A percentile compares a stretch with the other conserved stretches of the same genome.
These are phyloP conservation scores for Drosophila ananassae DNA, from an alignment of 1,140 invertebrate species.

Conservation along the genomic window DNA sequence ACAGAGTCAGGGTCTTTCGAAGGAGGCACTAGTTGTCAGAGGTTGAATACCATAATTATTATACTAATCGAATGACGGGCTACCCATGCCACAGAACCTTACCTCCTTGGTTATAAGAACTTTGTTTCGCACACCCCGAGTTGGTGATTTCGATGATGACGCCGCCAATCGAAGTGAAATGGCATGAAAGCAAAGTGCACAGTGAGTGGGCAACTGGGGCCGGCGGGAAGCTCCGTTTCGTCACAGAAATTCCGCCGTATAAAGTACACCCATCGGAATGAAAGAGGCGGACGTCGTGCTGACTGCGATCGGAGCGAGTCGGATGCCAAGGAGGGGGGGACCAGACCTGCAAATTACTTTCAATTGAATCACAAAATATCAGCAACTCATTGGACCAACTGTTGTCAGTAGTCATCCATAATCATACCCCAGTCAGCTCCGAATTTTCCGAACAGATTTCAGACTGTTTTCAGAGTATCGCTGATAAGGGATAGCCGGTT, in stretches of 20 bases:
- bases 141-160: conserved; percentile 34
- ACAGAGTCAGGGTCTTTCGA: neutral
- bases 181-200: conserved; percentile 61
- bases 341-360: conserved; percentile 33
- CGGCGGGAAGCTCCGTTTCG: conserved; percentile 53
- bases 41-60: neutral
- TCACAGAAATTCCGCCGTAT: conserved; percentile 79
- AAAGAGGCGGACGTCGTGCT: conserved; percentile 20
- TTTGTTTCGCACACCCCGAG: conserved; percentile 22
- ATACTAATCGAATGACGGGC: too few species aligned
- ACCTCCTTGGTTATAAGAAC: conserved; percentile 19
- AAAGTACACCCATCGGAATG: conserved; percentile 36
- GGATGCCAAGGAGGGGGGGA: conserved; percentile 41
- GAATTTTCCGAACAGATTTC: conserved; percentile 24
- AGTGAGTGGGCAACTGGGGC: conserved; percentile 43
- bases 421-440: conserved; percentile 1
- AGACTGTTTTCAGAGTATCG: conserved; percentile 1
- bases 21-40: neutral
- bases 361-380: conserved; percentile 59
- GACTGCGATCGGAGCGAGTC: conserved; percentile 51
- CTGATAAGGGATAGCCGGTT: conserved; percentile 27
- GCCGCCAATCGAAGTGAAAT: conserved; percentile 49
- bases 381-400: conserved; percentile 19
- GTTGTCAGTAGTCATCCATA: conserved; percentile 12
- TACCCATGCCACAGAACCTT: conserved; percentile 1